A percentile compares a stretch with the other conserved stretches of the same genome.
These are phyloP conservation scores for Psilopsiagon aymara DNA, from an alignment of 2,113 vertebrate genomes.

Conservation along the genomic window DNA sequence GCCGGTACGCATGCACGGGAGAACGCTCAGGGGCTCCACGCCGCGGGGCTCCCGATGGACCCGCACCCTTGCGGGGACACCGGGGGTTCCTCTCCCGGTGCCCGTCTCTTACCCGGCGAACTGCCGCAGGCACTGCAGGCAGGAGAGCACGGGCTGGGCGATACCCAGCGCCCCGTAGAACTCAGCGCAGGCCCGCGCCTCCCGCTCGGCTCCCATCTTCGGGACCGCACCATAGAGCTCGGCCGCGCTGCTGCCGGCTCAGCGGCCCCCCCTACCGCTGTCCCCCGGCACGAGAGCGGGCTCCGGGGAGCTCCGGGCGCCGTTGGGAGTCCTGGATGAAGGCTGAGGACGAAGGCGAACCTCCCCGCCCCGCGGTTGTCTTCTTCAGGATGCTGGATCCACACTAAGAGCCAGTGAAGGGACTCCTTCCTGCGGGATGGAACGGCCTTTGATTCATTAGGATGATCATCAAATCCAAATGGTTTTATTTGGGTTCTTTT, in stretches of 20 bases:
- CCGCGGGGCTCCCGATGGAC: fast-evolving
- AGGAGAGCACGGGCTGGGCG: neutral
- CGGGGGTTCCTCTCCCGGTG: too few relatives aligned
- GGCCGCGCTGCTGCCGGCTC: neutral
- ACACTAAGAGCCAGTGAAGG: neutral
- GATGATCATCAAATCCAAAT: neutral
- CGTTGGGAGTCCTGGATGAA: neutral
- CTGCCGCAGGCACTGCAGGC: conserved; percentile 24
- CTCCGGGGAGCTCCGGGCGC: fast-evolving
- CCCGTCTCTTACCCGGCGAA: conserved; percentile 43
- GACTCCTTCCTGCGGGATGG: neutral
- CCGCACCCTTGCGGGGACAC: neutral
- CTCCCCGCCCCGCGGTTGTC: neutral
- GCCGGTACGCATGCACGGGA: neutral
- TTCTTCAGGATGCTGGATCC: neutral
- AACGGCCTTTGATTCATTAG: neutral
- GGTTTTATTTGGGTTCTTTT: neutral
- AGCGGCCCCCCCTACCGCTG: conserved; percentile 32
- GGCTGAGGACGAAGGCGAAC: neutral
- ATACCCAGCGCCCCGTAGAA: neutral
- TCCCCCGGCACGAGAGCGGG: neutral
- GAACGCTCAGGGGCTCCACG: neutral
- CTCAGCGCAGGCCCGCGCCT: neutral
- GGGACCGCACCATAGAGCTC: neutral
- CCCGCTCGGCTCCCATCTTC: conserved; percentile 21